A percentile compares a stretch with the other conserved stretches of the same genome.
These are phyloP conservation scores for Pyrrhosoma nymphula DNA, from an alignment of 2,888 invertebrate genomes.

Conservation along the genomic window DNA sequence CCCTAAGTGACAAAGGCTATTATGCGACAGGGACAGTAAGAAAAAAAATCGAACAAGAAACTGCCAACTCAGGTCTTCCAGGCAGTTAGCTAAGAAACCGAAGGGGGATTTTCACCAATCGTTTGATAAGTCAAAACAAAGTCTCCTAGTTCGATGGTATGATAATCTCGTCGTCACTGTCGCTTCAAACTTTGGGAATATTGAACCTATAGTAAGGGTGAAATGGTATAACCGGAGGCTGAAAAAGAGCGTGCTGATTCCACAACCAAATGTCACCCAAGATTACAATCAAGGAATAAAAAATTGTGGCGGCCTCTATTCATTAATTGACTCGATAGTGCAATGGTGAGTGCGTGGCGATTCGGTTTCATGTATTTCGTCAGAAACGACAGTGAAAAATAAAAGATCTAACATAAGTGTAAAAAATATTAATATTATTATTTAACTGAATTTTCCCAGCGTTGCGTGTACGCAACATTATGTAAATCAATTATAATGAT, in stretches of 20 bases:
- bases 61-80: background rate
- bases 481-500: too few species aligned
- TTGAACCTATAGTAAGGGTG: background rate
- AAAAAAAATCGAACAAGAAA: background rate
- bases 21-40: background rate
- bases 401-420: background rate
- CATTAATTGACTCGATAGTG: background rate
- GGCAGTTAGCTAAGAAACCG: background rate
- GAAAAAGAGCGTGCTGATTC: background rate
- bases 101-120: too few species aligned
- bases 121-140: background rate
- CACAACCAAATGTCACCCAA: background rate
- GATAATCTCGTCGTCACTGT: background rate
- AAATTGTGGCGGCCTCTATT: background rate
- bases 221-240: too few species aligned
- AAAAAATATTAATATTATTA: background rate
- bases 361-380: background rate
- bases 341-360: background rate
- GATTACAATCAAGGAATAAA: background rate
- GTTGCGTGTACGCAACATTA: too few species aligned
- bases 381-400: background rate
- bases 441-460: background rate
- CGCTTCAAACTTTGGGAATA: background rate
- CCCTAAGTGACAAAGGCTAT: background rate
- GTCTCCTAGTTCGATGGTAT: background rate